Evolutionary conservation across 2,888 invertebrate genomes (phyloP).

Genomic region (Leptarthrus brevirostris): DNA sequence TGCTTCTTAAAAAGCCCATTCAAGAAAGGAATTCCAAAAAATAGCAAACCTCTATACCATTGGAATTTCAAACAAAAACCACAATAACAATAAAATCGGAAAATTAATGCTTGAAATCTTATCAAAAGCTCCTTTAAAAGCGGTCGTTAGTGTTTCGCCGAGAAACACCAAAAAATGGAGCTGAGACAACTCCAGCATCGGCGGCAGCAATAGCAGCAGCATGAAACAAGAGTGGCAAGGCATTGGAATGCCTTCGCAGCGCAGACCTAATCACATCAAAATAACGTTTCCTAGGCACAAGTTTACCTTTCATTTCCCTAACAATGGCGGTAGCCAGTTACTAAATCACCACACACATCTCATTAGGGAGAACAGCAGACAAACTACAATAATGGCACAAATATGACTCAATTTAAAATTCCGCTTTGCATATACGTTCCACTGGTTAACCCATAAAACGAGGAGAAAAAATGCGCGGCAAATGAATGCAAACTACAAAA

Average conservation of each 20-base stretch:
- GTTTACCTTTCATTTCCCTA: conserved; percentile 46
- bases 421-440: conserved; percentile 36
- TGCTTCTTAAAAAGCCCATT: no score
- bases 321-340: conserved; percentile 46
- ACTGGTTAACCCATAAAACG: not conserved
- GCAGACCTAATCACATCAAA: not conserved
- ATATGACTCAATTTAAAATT: conserved; percentile 50
- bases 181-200: not conserved
- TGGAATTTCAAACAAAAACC: conserved; percentile 12
- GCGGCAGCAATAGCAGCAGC: not conserved
- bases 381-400: conserved; percentile 33
- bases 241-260: not conserved
- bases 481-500: conserved; percentile 21
- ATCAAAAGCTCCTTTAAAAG: conserved; percentile 31
- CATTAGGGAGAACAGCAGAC: conserved; percentile 34
- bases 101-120: conserved; percentile 35
- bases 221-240: no score
- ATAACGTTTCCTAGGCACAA: conserved; percentile 25
- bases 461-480: conserved; percentile 11
- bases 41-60: no score
- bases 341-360: conserved; percentile 48
- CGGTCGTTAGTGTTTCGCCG: conserved; percentile 3
- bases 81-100: conserved; percentile 14
- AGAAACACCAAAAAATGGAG: conserved; percentile 25
- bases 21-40: no score